These are phyloP conservation scores for Odontothrips loti DNA, from an alignment of 2,888 invertebrate species.

Conservation along the genomic window DNA sequence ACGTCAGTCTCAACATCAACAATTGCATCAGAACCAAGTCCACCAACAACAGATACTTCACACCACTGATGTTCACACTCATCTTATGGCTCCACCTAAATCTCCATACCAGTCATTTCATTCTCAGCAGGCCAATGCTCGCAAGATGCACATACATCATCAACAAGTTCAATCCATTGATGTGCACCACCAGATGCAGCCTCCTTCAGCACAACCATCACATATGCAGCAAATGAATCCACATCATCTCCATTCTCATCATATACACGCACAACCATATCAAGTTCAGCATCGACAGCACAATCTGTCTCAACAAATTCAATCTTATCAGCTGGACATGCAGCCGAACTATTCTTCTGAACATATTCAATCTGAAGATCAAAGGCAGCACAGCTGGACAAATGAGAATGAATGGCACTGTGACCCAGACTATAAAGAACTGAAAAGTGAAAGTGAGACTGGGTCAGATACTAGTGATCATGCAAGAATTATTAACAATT, in stretches of 20 bases:
- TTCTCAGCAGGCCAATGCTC: background rate
- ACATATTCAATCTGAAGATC: background rate
- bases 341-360: background rate
- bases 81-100: background rate
- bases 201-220: background rate
- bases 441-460: background rate
- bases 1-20: background rate
- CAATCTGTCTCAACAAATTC: background rate
- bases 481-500: background rate
- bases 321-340: background rate
- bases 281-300: background rate
- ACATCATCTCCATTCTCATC: background rate
- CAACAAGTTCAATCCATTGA: background rate
- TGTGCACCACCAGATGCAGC: background rate
- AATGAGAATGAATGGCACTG: background rate
- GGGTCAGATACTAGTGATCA: background rate
- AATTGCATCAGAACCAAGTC: background rate
- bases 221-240: background rate
- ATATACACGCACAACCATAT: background rate
- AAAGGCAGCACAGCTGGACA: background rate
- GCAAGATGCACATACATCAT: background rate
- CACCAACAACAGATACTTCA: background rate
- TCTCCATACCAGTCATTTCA: background rate
- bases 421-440: background rate
- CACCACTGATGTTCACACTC: background rate